Evolutionary conservation across 2,113 vertebrate genomes (phyloP).

Genomic region (Chroicocephalus ridibundus): DNA sequence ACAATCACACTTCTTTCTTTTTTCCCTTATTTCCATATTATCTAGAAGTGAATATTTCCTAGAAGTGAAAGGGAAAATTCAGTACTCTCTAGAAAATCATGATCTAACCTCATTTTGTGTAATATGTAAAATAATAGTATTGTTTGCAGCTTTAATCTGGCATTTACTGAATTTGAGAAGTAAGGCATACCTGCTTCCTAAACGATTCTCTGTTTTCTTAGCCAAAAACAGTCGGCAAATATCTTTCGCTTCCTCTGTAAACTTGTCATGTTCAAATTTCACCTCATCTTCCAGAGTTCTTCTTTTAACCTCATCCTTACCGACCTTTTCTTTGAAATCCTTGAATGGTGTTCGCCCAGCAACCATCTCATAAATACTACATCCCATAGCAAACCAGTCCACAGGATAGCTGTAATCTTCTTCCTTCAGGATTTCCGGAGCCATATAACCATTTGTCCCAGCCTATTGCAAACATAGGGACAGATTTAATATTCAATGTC

Average conservation of each 20-base stretch:
- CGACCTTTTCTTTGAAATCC: slow-evolving; percentile 86
- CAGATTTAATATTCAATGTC: background rate
- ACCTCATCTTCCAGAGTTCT: slow-evolving; percentile 85
- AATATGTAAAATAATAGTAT: background rate
- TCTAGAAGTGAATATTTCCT: background rate
- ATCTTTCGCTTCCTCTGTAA: slow-evolving; percentile 79
- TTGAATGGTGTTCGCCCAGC: slow-evolving; percentile 86
- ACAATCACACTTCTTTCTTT: background rate
- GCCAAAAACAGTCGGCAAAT: slow-evolving; percentile 83
- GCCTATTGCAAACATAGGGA: slow-evolving; percentile 73
- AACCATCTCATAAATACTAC: slow-evolving; percentile 90
- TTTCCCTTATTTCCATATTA: background rate
- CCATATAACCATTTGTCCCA: slow-evolving; percentile 91
- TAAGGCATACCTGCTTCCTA: slow-evolving; percentile 82
- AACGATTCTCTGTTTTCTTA: slow-evolving; percentile 78
- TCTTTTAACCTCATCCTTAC: slow-evolving; percentile 81
- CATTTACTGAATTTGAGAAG: background rate
- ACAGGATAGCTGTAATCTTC: slow-evolving; percentile 82
- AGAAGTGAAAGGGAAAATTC: background rate
- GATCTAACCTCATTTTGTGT: background rate
- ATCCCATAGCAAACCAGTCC: slow-evolving; percentile 93
- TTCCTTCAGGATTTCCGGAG: slow-evolving; percentile 86
- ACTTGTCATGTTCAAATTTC: slow-evolving; percentile 79
- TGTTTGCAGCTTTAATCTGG: background rate
- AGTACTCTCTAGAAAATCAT: background rate